phyloP scores from a whole-genome alignment of 2,888 invertebrate species.

The Germaria angustata region DNA sequence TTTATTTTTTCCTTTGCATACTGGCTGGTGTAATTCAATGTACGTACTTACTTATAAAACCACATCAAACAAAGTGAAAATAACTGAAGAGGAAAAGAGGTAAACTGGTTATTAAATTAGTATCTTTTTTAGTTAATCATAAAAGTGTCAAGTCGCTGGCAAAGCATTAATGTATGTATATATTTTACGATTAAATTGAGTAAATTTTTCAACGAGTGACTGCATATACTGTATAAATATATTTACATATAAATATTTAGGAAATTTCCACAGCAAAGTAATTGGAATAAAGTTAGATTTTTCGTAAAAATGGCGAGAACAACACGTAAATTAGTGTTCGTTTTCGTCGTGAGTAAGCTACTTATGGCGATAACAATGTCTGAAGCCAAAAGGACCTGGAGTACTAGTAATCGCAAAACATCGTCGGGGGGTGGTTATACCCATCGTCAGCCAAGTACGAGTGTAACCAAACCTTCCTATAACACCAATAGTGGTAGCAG shows the following conservation, averaged over 20 bases:
- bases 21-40: slow-evolving; percentile 38
- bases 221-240: neutral
- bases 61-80: slow-evolving; percentile 47
- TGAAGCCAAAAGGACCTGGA: slow-evolving; percentile 74
- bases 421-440: slow-evolving; percentile 69
- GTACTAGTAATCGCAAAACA: slow-evolving; percentile 73
- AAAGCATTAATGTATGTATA: slow-evolving; percentile 22
- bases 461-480: slow-evolving; percentile 77
- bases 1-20: neutral
- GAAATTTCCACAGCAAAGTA: slow-evolving; percentile 26
- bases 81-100: slow-evolving; percentile 26
- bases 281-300: neutral
- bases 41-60: slow-evolving; percentile 5
- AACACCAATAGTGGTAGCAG: slow-evolving; percentile 67
- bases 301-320: slow-evolving; percentile 25
- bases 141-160: slow-evolving; percentile 39
- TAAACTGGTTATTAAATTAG: slow-evolving; percentile 65
- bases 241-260: neutral
- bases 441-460: slow-evolving; percentile 71
- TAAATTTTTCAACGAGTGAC: slow-evolving; percentile 21
- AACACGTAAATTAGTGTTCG: slow-evolving; percentile 47
- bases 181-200: neutral
- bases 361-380: slow-evolving; percentile 37
- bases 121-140: slow-evolving; percentile 41
- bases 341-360: slow-evolving; percentile 29